Conservation (phyloP, 2,797 vertebrate genomes). For the Simalia tracyae region DNA sequence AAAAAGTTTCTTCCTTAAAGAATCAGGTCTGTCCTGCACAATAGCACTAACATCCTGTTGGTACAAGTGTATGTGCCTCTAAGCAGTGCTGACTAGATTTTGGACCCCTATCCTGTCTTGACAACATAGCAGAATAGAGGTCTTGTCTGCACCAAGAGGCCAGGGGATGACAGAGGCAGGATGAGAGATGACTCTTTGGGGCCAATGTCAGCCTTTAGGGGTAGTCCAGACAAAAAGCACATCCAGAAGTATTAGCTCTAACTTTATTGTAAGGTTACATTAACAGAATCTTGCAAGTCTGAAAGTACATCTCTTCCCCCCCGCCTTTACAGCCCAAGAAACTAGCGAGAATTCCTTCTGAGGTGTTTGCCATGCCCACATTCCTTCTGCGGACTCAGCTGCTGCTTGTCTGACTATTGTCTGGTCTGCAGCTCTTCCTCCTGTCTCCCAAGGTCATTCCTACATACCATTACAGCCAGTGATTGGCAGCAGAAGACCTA, state of each 20-base stretch:
- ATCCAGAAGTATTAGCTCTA: too few species aligned
- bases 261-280: not conserved
- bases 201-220: too few species aligned
- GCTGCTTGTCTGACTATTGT: not conserved
- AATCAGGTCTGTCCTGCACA: not conserved
- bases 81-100: not conserved
- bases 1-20: not conserved
- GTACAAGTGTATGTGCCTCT: not conserved
- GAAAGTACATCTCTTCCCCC: not conserved
- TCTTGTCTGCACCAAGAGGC: too few species aligned
- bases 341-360: not conserved
- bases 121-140: too few species aligned
- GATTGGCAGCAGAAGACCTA: not conserved
- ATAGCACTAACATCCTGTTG: not conserved
- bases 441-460: not conserved
- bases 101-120: not conserved
- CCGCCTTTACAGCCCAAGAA: not conserved
- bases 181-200: too few species aligned
- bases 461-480: not conserved
- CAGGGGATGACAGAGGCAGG: too few species aligned
- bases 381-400: not conserved
- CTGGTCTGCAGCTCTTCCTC: not conserved
- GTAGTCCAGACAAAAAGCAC: too few species aligned
- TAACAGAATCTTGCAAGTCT: not conserved
- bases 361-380: not conserved